Evolutionary conservation across 2,888 invertebrate genomes (phyloP).

Genomic region (Parapristionchus giblindavisi): DNA sequence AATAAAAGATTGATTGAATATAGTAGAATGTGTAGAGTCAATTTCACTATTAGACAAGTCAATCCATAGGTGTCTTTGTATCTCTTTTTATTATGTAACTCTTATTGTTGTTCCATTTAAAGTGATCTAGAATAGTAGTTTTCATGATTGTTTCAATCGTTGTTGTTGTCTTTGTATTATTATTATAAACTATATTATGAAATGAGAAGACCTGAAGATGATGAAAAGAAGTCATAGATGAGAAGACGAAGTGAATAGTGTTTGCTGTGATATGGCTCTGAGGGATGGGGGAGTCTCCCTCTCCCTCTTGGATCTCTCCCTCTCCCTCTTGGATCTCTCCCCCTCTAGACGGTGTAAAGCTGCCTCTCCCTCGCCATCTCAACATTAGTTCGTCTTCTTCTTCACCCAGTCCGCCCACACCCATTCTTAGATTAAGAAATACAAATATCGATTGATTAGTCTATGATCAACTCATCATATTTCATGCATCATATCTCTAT

Average conservation of each 20-base stretch:
- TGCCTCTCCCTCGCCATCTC: not conserved
- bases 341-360: constrained; percentile 5
- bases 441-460: too few species aligned
- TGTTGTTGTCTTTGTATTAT: too few species aligned
- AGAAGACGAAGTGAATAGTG: constrained; percentile 1
- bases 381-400: constrained; percentile 13
- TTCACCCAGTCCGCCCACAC: not conserved
- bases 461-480: too few species aligned
- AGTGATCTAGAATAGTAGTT: too few species aligned
- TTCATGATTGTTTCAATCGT: too few species aligned
- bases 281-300: constrained; percentile 11
- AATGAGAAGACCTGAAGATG: not conserved
- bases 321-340: not conserved
- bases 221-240: too few species aligned
- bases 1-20: constrained; percentile 73
- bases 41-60: constrained; percentile 93
- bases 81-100: not conserved
- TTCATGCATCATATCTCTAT: too few species aligned
- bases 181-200: too few species aligned
- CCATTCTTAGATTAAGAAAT: constrained; percentile 14
- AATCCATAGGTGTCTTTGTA: constrained; percentile 73
- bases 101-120: too few species aligned
- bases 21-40: constrained; percentile 82
- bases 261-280: constrained; percentile 15
- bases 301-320: not conserved